Evolutionary conservation across 2,888 invertebrate genomes (phyloP).

Genomic region (Drosophila antonietae): DNA sequence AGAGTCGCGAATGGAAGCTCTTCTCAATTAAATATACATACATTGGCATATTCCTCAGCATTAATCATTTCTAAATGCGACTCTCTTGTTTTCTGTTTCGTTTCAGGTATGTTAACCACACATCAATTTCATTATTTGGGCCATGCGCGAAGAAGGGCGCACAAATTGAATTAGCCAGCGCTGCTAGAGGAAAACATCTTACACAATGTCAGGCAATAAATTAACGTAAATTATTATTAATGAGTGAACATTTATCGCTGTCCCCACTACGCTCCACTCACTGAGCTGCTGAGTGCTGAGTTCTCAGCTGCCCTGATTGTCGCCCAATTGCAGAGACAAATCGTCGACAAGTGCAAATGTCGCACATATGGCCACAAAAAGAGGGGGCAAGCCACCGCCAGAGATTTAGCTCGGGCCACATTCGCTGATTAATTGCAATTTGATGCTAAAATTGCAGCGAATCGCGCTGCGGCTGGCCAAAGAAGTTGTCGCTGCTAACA

Average conservation of each 20-base stretch:
- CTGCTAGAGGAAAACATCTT: slow-evolving; percentile 35
- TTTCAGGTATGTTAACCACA: slow-evolving; percentile 66
- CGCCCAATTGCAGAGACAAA: slow-evolving; percentile 65
- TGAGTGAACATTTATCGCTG: slow-evolving; percentile 73
- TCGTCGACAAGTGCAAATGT: slow-evolving; percentile 74
- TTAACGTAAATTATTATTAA: slow-evolving; percentile 80
- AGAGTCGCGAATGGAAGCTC: not conserved
- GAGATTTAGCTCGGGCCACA: slow-evolving; percentile 41
- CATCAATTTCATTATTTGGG: slow-evolving; percentile 64
- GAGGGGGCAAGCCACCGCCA: slow-evolving; percentile 6
- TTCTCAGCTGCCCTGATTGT: slow-evolving; percentile 24
- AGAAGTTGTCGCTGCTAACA: slow-evolving; percentile 25
- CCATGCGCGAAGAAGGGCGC: slow-evolving; percentile 55
- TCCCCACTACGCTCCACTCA: slow-evolving; percentile 19
- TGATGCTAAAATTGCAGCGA: slow-evolving; percentile 72
- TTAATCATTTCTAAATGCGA: slow-evolving; percentile 41
- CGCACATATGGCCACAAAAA: slow-evolving; percentile 47
- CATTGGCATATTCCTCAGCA: not conserved
- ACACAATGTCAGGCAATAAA: slow-evolving; percentile 67
- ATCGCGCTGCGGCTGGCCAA: slow-evolving; percentile 20
- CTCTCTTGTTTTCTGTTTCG: slow-evolving; percentile 35
- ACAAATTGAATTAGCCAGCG: slow-evolving; percentile 55
- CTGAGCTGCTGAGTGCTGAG: slow-evolving; percentile 20
- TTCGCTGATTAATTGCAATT: slow-evolving; percentile 72
- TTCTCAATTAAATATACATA: not conserved